Evolutionary conservation across 2,797 vertebrate species (phyloP), one percentile per base, ranked within the genome.

Genomic region (Eupleurogrammus muticus): DNA sequence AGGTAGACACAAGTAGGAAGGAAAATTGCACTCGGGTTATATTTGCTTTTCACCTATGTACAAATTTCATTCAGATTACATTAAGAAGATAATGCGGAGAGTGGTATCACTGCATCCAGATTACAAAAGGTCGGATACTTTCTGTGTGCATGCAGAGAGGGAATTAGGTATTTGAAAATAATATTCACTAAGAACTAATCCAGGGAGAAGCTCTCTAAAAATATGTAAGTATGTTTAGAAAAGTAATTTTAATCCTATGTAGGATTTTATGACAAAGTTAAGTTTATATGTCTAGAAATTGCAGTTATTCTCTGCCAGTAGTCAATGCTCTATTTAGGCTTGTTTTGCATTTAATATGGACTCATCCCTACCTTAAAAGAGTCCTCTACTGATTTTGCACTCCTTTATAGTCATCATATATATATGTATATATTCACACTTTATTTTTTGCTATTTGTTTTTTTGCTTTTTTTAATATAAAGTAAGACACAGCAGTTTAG

Each of bases 1-100:
- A 87, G 83, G 70, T 47, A 84, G 76, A 86, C 81, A 87, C 78
- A 84, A 91, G 90, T 84, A 83, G 87, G 81, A 79, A 73, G 71
- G 83, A 66, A 90, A 87, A 90, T 86, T 85, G 78, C 85, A 81
- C 85, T 87, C 49, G 0, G 75, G 78, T 85, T 85, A 75, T 87
- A 89, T 91, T 90, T 91, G 83, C 81, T 85, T 85, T 86, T 70
- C 71, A 74, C 64, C 66, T 79, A 74, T 73, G 81, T 73, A 85
- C 77, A 84, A 80, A 87, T 81, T 69, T 79, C 85, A 78, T 59
- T 82, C 77, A 59, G 68, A 35, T 80, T 75, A 57, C 57, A 75
- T 77, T 69, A 66, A 62, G 48, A 78, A 64, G 69, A 77, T 69
- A 53, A 70, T 57, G 69, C 57, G 42, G 16, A 70, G 55, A 73